Conservation (phyloP, 2,797 vertebrate species). For the Gymnocypris eckloni region DNA sequence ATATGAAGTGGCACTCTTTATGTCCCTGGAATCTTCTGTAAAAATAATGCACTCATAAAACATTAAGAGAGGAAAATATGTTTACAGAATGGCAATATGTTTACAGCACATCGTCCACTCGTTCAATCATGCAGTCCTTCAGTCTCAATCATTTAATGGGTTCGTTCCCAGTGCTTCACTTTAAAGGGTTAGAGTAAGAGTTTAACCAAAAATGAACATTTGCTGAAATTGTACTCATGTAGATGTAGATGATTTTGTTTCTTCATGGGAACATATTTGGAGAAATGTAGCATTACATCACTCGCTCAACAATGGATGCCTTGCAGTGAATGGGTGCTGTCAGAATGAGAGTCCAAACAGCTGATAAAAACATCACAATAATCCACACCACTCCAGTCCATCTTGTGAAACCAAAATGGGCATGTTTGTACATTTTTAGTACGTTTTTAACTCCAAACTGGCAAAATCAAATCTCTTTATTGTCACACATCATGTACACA, state of each 20-base stretch:
- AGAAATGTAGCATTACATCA: not conserved
- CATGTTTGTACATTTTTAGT: too few species aligned
- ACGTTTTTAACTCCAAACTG: too few species aligned
- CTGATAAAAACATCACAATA: too few species aligned
- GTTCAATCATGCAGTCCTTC: not conserved
- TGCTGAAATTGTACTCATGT: not conserved
- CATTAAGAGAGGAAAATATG: not conserved
- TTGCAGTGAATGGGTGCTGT: not conserved
- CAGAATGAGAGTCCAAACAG: not conserved
- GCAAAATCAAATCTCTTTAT: too few species aligned
- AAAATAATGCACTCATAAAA: constrained; percentile 53
- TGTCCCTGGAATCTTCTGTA: constrained; percentile 38
- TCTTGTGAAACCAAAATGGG: too few species aligned
- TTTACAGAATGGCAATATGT: not conserved
- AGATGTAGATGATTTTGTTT: not conserved
- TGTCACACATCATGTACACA: too few species aligned
- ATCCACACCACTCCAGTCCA: too few species aligned
- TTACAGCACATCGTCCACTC: not conserved
- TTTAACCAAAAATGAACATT: not conserved
- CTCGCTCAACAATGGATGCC: not conserved
- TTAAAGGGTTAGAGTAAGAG: not conserved
- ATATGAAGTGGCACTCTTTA: constrained; percentile 37
- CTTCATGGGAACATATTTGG: not conserved
- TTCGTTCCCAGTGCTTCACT: not conserved
- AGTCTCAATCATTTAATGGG: not conserved